Evolutionary conservation across 2,113 vertebrate species (phyloP).

Genomic region (Cyprinus carpio): DNA sequence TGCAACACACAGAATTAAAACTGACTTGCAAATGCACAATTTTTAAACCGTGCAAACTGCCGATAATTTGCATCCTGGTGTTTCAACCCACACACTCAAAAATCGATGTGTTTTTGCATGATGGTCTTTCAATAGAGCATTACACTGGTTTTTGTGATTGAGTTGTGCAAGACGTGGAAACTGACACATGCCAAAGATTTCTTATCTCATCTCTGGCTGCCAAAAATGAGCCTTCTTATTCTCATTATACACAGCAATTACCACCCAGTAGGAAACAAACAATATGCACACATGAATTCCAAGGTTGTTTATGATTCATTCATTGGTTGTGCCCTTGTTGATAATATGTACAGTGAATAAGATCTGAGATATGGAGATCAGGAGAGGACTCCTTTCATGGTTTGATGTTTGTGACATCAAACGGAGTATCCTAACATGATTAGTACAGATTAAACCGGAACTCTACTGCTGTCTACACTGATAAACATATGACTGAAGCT

Average conservation of each 20-base stretch:
- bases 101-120: neutral
- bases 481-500: neutral
- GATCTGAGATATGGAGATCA: conserved; percentile 22
- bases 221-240: neutral
- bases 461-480: neutral
- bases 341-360: conserved; percentile 16
- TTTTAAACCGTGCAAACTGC: too few species aligned
- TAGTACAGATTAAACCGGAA: neutral
- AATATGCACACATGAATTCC: neutral
- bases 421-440: conserved; percentile 16
- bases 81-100: neutral
- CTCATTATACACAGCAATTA: neutral
- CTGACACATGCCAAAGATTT: neutral
- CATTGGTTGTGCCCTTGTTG: neutral
- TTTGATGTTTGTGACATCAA: conserved; percentile 18
- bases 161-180: neutral
- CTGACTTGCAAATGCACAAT: neutral
- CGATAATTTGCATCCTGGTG: too few species aligned
- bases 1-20: neutral
- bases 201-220: neutral
- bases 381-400: neutral
- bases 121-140: neutral
- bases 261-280: conserved; percentile 1
- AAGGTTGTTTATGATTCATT: neutral
- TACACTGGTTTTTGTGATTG: neutral